Evolutionary conservation across 1,140 invertebrate species (phyloP).

Genomic region (Eciton burchellii): DNA sequence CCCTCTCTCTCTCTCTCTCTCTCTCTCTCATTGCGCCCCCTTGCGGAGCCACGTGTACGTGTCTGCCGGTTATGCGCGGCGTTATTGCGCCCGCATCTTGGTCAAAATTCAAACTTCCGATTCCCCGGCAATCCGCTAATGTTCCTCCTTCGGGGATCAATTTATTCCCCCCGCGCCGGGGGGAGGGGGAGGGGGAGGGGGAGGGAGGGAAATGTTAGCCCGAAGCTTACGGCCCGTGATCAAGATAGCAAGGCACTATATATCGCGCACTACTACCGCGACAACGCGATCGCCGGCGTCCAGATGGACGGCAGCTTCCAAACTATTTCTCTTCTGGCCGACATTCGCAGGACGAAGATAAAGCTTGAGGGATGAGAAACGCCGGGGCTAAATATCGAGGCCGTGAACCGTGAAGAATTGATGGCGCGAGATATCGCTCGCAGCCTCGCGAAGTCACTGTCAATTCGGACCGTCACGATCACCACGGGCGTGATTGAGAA

Average conservation of each 20-base stretch:
- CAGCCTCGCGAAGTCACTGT: neutral
- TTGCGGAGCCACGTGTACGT: neutral
- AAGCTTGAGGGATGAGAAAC: neutral
- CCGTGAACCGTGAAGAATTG: constrained; percentile 34
- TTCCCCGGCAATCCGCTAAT: too few species aligned
- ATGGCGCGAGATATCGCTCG: constrained; percentile 5
- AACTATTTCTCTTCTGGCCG: constrained; percentile 29
- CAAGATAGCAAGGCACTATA: neutral
- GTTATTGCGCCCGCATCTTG: too few species aligned
- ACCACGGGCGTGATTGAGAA: neutral
- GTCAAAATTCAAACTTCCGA: too few species aligned
- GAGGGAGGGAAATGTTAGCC: too few species aligned
- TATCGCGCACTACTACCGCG: neutral
- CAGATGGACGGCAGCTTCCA: constrained; percentile 7
- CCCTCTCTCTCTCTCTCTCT: neutral
- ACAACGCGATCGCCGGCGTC: neutral
- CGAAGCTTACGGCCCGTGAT: neutral
- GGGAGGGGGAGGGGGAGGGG: too few species aligned
- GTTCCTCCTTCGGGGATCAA: too few species aligned
- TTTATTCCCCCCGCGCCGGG: too few species aligned
- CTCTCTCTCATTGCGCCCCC: too few species aligned
- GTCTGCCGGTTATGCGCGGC: neutral
- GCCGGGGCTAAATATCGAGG: constrained; percentile 4
- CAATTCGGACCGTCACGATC: neutral
- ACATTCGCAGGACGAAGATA: constrained; percentile 27